Conservation (phyloP, 2,888 invertebrate species). For the Willowsia nigromaculata region DNA sequence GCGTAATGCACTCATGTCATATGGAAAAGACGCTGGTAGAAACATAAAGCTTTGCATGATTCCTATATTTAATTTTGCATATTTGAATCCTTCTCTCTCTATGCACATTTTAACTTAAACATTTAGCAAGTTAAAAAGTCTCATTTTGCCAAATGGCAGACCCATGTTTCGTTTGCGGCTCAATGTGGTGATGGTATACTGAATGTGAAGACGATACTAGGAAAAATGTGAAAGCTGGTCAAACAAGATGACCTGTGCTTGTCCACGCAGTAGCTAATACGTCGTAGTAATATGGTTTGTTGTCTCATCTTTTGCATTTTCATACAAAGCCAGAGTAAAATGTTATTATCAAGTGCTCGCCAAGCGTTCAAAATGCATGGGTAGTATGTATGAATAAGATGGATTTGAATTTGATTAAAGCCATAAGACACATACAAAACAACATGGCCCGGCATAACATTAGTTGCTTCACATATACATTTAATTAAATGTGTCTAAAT, state of each 20-base stretch:
- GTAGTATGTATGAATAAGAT: neutral
- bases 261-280: constrained; percentile 4
- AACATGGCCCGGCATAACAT: too few species aligned
- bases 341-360: neutral
- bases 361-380: neutral
- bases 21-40: too few species aligned
- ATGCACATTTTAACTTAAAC: neutral
- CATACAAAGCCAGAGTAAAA: too few species aligned
- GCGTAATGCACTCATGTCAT: too few species aligned
- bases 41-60: too few species aligned
- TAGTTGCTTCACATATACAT: too few species aligned
- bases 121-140: neutral
- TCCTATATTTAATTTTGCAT: too few species aligned
- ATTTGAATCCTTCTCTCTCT: too few species aligned
- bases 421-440: neutral
- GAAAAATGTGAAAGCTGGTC: constrained; percentile 74
- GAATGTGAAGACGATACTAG: neutral
- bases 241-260: constrained; percentile 70
- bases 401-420: constrained; percentile 18
- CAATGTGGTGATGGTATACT: neutral
- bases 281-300: neutral
- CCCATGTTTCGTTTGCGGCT: neutral
- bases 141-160: neutral
- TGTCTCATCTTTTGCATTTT: constrained; percentile 4
- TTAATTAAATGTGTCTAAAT: too few species aligned